phyloP scores from a whole-genome alignment of 1,140 invertebrate genomes.

The Coboldia fuscipes region DNA sequence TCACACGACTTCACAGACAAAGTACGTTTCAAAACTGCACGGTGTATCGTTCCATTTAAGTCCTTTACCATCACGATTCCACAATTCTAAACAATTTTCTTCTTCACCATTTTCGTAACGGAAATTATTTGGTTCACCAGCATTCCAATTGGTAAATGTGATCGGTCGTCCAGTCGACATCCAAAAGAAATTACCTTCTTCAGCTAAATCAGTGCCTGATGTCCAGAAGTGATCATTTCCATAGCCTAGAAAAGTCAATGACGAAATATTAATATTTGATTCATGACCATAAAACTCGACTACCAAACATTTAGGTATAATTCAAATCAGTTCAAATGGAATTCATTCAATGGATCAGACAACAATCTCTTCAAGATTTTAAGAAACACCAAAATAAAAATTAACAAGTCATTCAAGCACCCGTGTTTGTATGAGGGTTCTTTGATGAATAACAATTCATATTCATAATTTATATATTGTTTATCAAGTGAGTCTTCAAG shows the following conservation, averaged over 20 bases:
- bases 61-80: slow-evolving; percentile 79
- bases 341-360: no score
- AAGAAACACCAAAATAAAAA: no score
- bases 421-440: no score
- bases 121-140: slow-evolving; percentile 78
- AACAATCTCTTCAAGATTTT: no score
- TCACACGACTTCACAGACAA: slow-evolving; percentile 67
- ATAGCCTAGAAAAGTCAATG: slow-evolving; percentile 41
- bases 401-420: no score
- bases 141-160: slow-evolving; percentile 82
- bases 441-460: no score
- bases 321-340: not conserved
- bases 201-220: slow-evolving; percentile 71
- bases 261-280: no score
- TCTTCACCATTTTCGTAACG: slow-evolving; percentile 82
- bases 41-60: slow-evolving; percentile 85
- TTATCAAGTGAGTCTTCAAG: no score
- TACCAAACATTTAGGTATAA: no score
- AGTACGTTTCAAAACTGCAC: slow-evolving; percentile 78
- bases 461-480: no score
- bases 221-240: slow-evolving; percentile 86
- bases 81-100: slow-evolving; percentile 74
- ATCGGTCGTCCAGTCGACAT: slow-evolving; percentile 73
- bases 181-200: slow-evolving; percentile 80
- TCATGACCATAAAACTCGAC: no score